phyloP scores from a whole-genome alignment of 2,888 invertebrate species.

The Aelia acuminata region DNA sequence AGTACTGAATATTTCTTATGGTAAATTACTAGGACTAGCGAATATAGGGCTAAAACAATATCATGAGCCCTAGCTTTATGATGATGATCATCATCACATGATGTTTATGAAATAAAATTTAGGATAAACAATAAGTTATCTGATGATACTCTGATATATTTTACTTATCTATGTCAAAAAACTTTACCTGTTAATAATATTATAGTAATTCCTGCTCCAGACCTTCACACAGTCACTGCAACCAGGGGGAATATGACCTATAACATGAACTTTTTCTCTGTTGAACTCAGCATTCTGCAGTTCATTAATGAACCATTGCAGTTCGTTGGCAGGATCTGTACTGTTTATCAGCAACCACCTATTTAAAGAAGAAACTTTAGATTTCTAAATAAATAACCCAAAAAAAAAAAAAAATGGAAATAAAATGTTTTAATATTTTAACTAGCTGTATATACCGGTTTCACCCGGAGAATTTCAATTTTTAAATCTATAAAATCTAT shows the following conservation, averaged over 20 bases:
- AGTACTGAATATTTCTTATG: no score
- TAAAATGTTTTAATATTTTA: background rate
- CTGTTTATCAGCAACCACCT: slow-evolving; percentile 94
- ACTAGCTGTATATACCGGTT: no score
- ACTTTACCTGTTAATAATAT: slow-evolving; percentile 81
- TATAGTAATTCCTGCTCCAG: slow-evolving; percentile 95
- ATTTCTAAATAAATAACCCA: background rate
- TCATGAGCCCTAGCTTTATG: no score
- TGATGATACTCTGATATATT: background rate
- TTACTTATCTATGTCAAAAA: background rate
- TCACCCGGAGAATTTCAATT: no score
- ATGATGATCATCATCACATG: no score
- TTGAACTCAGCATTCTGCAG: slow-evolving; percentile 94
- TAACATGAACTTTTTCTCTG: slow-evolving; percentile 96
- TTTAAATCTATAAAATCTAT: no score
- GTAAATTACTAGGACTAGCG: no score
- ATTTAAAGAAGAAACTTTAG: slow-evolving; percentile 65
- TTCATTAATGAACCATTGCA: slow-evolving; percentile 96
- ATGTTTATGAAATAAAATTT: no score
- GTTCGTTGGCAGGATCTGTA: slow-evolving; percentile 94
- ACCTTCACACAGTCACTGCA: slow-evolving; percentile 93
- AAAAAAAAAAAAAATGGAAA: background rate
- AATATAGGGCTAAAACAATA: no score
- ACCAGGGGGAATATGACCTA: slow-evolving; percentile 96
- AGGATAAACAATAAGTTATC: background rate